Conservation (phyloP, 2,888 invertebrate genomes). For the Campoplex nolae region DNA sequence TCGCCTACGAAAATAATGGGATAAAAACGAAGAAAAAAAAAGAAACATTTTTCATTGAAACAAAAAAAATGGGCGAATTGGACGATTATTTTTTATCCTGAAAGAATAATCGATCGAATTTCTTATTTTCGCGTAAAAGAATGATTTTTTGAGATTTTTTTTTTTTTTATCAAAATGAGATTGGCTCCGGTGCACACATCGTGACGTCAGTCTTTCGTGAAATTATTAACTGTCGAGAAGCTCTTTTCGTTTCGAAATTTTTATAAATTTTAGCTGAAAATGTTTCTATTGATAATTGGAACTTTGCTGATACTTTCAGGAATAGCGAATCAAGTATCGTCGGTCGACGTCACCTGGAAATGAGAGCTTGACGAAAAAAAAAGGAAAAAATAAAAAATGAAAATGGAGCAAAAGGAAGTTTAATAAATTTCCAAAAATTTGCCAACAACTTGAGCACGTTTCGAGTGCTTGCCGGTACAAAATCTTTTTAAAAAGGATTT, state of each 20-base stretch:
- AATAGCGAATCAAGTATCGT: slow-evolving; percentile 90
- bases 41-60: no score
- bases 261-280: neutral
- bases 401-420: neutral
- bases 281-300: neutral
- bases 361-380: slow-evolving; percentile 25
- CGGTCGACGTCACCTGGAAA: slow-evolving; percentile 85
- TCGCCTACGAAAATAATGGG: neutral
- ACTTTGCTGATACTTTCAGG: slow-evolving; percentile 77
- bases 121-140: neutral
- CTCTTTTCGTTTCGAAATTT: neutral
- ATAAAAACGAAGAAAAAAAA: neutral
- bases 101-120: no score
- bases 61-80: no score
- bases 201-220: neutral
- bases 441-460: slow-evolving; percentile 10
- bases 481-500: neutral
- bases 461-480: slow-evolving; percentile 16
- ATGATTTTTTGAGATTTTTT: neutral
- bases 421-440: neutral
- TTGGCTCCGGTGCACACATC: neutral
- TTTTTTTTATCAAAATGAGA: neutral
- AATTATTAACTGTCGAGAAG: neutral
- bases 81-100: no score
- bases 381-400: neutral